These are phyloP conservation scores for Nephrotoma guestfalica DNA, from an alignment of 2,888 invertebrate genomes.

Conservation along the genomic window DNA sequence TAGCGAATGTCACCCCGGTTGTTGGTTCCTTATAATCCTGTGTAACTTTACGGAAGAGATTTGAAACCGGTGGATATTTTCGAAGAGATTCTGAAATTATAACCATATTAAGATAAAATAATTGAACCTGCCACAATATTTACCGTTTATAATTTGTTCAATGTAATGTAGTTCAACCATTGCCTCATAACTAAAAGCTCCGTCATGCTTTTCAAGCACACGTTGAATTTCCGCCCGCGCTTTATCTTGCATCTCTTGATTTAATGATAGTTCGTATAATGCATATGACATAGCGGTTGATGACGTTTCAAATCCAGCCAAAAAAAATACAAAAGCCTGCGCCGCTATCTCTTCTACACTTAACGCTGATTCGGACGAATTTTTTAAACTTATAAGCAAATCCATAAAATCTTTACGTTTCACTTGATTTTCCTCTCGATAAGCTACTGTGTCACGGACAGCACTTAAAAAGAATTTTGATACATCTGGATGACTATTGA, in stretches of 20 bases:
- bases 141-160: conserved; percentile 40
- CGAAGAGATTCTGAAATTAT: conserved; percentile 7
- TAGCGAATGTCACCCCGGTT: conserved; percentile 16
- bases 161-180: conserved; percentile 40
- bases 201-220: conserved; percentile 31
- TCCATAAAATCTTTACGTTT: conserved; percentile 37
- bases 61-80: conserved; percentile 3
- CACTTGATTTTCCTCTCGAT: conserved; percentile 23
- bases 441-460: conserved; percentile 25
- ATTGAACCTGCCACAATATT: background rate
- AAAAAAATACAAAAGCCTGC: conserved; percentile 41
- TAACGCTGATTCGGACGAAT: conserved; percentile 14
- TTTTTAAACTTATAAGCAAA: conserved; percentile 31
- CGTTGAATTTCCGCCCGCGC: conserved; percentile 34
- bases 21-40: conserved; percentile 12
- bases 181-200: conserved; percentile 38
- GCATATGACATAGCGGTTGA: conserved; percentile 40
- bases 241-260: conserved; percentile 36
- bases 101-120: background rate
- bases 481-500: conserved; percentile 17
- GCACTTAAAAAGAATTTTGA: conserved; percentile 20
- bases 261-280: conserved; percentile 37
- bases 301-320: conserved; percentile 47
- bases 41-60: background rate
- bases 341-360: conserved; percentile 28